Base-by-base conservation (phyloP, 1,140 invertebrate genomes). In the Mamestra configurata region DNA sequence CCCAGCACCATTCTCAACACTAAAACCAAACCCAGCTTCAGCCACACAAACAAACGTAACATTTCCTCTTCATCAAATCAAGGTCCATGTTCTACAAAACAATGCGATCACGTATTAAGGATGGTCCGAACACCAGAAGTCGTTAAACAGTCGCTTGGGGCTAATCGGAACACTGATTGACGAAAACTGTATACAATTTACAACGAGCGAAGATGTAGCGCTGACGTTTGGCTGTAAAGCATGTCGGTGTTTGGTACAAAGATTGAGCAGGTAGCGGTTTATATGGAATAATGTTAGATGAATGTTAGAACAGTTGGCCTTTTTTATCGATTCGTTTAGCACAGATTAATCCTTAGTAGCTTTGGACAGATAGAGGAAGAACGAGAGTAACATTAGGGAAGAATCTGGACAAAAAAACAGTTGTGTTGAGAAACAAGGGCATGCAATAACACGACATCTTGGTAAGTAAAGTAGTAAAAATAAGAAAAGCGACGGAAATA, bases 171-270 rank as follows among this genome's bases (percentile, higher is more conserved):
- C 79, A 51, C 18, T 77, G 79, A 81, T 77, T 81, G 79, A 81
- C 73, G 55, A 77, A 81, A 81, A 81, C 79, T 77, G 66, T 77
- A 77, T 77, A 70, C 75, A 81, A 81, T 81, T 81, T 81, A 72
- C 79, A 71, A 73, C 78, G 43, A n/a, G 53, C 72, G 55, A 64
- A 70, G 79, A 81, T 53, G 73, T 72, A 76, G 73, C 73, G 27
- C 66, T 53, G 66, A 81, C 79, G 75, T 64, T 51, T 13, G 31
- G 35, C 35, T 71, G 64, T 77, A 77, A 80, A 80, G 55, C 79
- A 59, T 77, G 46, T 61, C 75, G 27, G 73, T 3, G 22, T 4
- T 15, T 13, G 37, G 75, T 53, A 15, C 31, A 77, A 53, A 31
- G 8, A 7, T 51, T 20, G 13, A 24, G 49, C n/a, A 20, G 18